A percentile compares a stretch with the other conserved stretches of the same genome.
phyloP scores from a whole-genome alignment of 2,113 vertebrate genomes.

The Urocitellus parryii region DNA sequence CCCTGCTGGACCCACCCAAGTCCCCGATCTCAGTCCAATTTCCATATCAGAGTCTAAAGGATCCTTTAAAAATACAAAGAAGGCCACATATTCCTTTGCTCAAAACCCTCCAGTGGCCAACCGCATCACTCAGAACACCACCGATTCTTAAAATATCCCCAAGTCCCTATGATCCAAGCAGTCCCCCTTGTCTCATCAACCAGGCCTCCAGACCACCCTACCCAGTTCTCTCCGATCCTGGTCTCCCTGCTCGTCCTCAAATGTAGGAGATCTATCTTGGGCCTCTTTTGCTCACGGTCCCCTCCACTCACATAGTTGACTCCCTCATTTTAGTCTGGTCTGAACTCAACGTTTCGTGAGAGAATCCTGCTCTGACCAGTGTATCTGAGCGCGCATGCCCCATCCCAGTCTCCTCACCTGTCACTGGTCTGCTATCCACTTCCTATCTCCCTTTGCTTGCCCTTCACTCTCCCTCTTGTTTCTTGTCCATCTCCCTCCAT shows the following conservation, averaged over 20 bases:
- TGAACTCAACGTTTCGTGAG: background rate
- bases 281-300: background rate
- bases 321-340: background rate
- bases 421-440: background rate
- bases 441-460: background rate
- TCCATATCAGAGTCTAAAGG: too few relatives aligned
- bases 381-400: background rate
- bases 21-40: too few relatives aligned
- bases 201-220: background rate
- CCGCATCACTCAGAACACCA: too few relatives aligned
- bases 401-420: fast-evolving
- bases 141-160: too few relatives aligned
- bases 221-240: too few relatives aligned
- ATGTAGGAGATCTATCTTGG: background rate
- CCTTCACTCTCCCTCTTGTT: fast-evolving
- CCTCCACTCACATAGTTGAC: background rate
- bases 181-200: background rate
- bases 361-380: background rate
- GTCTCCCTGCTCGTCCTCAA: background rate
- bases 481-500: background rate
- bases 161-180: too few relatives aligned
- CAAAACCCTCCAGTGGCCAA: too few relatives aligned
- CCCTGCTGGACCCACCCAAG: too few relatives aligned
- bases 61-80: too few relatives aligned
- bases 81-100: too few relatives aligned